Conservation (phyloP, 1,140 invertebrate species). For the Diorhabda elongata region DNA sequence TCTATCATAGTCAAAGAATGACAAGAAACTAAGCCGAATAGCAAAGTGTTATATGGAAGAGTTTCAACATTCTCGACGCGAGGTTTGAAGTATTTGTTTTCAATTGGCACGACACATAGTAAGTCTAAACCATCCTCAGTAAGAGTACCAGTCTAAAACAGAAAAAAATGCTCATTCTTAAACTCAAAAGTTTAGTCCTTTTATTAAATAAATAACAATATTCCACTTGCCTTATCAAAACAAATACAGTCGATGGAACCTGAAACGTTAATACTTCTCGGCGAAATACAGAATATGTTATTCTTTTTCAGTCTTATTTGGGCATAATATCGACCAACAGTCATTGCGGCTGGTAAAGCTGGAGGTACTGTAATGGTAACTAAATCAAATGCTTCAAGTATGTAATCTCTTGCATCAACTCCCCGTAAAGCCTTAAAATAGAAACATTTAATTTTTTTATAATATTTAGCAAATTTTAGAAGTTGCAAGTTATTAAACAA, state of each 20-base stretch:
- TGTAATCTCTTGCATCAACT: constrained; percentile 57
- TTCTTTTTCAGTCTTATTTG: constrained; percentile 76
- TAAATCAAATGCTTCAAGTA: constrained; percentile 80
- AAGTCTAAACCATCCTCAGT: constrained; percentile 88
- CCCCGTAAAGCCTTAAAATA: constrained; percentile 51
- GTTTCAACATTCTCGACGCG: constrained; percentile 54
- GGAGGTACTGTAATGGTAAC: constrained; percentile 92
- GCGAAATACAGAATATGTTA: constrained; percentile 91
- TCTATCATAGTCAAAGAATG: constrained; percentile 87
- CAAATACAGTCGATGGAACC: constrained; percentile 94
- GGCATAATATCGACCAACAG: constrained; percentile 87
- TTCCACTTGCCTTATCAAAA: constrained; percentile 86
- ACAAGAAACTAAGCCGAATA: constrained; percentile 79
- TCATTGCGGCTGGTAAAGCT: constrained; percentile 91
- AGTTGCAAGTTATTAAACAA: too few relatives aligned
- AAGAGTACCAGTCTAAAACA: constrained; percentile 75
- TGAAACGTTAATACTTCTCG: constrained; percentile 88
- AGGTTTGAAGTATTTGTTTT: constrained; percentile 54
- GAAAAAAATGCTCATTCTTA: not conserved
- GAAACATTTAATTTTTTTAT: not conserved
- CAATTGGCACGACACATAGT: constrained; percentile 70
- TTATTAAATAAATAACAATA: not conserved
- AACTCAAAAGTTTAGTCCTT: not conserved
- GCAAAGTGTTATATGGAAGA: constrained; percentile 55
- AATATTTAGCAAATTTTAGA: too few relatives aligned